Conservation (phyloP, 2,888 invertebrate species). For the Thera obeliscata region DNA sequence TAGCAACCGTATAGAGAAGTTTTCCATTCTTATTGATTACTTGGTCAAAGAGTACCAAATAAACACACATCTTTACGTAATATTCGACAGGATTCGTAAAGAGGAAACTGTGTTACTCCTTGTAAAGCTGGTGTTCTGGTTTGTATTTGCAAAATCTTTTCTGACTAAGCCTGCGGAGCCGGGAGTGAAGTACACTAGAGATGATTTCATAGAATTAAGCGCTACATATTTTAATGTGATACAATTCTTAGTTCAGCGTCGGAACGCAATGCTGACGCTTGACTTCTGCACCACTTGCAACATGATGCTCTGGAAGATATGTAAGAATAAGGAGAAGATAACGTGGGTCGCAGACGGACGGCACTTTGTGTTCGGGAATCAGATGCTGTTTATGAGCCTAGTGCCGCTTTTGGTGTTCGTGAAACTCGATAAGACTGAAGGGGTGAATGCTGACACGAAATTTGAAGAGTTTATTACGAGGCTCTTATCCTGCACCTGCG, state of each 20-base stretch:
- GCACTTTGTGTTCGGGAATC: slow-evolving; percentile 80
- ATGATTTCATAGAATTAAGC: slow-evolving; percentile 65
- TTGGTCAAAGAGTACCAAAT: slow-evolving; percentile 66
- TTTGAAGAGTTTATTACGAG: slow-evolving; percentile 86
- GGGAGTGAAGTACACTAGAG: slow-evolving; percentile 60
- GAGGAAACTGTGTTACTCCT: slow-evolving; percentile 75
- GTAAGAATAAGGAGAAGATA: slow-evolving; percentile 52
- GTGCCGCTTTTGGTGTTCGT: slow-evolving; percentile 84
- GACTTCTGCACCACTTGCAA: slow-evolving; percentile 69
- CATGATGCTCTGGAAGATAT: slow-evolving; percentile 60
- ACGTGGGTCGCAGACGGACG: slow-evolving; percentile 46
- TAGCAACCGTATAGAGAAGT: slow-evolving; percentile 70
- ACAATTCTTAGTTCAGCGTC: slow-evolving; percentile 58
- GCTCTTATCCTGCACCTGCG: slow-evolving; percentile 85
- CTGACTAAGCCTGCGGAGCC: slow-evolving; percentile 58
- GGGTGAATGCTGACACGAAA: slow-evolving; percentile 68
- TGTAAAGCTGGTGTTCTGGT: slow-evolving; percentile 76
- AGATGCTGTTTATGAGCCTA: slow-evolving; percentile 85
- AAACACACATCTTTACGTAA: slow-evolving; percentile 62
- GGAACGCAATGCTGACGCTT: slow-evolving; percentile 58
- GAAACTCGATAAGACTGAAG: slow-evolving; percentile 48
- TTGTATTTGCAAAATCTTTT: slow-evolving; percentile 69
- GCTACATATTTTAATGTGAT: slow-evolving; percentile 67
- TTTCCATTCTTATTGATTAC: slow-evolving; percentile 57
- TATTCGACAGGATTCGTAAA: slow-evolving; percentile 70